These are phyloP conservation scores for Geodia barretti DNA, from an alignment of 37 sponge, comb jelly and placozoan species.

Conservation along the genomic window DNA sequence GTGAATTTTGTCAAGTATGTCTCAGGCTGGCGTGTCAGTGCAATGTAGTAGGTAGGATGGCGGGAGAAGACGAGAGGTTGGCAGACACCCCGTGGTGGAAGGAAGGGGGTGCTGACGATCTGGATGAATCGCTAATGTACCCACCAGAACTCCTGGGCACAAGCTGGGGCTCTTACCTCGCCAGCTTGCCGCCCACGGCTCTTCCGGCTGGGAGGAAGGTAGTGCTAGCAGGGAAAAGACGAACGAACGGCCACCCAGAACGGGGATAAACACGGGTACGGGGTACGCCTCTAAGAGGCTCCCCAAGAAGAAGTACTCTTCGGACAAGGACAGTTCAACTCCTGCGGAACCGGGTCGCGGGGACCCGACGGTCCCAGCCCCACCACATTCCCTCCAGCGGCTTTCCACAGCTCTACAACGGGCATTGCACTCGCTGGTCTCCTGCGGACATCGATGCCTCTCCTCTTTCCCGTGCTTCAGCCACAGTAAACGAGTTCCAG, in stretches of 20 bases:
- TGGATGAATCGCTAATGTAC: slow-evolving; percentile 8
- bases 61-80: too few species aligned
- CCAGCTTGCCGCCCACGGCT: slow-evolving; percentile 17
- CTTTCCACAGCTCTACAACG: background rate
- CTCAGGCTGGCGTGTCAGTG: background rate
- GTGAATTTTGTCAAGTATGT: too few species aligned
- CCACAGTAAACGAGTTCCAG: background rate
- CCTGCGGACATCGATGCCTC: background rate
- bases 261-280: too few species aligned
- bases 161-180: slow-evolving; percentile 54
- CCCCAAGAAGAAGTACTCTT: too few species aligned
- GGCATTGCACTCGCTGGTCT: background rate
- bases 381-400: background rate
- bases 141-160: slow-evolving; percentile 29
- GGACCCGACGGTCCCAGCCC: background rate
- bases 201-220: background rate
- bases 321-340: background rate
- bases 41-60: background rate
- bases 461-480: background rate
- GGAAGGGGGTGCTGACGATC: background rate
- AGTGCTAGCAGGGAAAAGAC: too few species aligned
- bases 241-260: too few species aligned
- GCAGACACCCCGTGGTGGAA: background rate
- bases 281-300: too few species aligned
- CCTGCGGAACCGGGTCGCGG: background rate